Evolutionary conservation across 2,797 vertebrate species (phyloP).

Genomic region (Strix occidentalis): DNA sequence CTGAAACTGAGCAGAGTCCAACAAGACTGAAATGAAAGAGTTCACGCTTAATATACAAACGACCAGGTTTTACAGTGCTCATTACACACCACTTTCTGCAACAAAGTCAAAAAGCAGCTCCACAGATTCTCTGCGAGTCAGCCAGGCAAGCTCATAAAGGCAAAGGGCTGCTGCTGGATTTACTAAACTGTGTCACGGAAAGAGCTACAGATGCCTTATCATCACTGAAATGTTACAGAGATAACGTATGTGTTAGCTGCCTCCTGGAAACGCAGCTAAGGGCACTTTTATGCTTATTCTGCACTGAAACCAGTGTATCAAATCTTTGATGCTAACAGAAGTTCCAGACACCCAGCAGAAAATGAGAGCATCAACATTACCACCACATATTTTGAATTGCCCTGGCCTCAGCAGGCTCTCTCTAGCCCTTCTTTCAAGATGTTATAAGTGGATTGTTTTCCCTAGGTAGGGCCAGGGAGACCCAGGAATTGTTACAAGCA

Average conservation of each 20-base stretch:
- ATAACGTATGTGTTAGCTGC: background rate
- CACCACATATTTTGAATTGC: background rate
- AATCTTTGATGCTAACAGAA: background rate
- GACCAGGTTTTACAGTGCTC: background rate
- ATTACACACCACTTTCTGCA: background rate
- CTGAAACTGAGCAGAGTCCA: background rate
- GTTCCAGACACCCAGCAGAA: background rate
- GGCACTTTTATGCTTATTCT: background rate
- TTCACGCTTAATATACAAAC: background rate
- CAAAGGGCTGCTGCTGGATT: conserved; percentile 11
- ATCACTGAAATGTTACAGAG: conserved; percentile 32
- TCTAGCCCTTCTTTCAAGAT: background rate
- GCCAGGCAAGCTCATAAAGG: background rate
- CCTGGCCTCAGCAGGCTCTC: background rate
- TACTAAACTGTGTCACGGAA: conserved; percentile 2
- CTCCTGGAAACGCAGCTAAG: conserved; percentile 15
- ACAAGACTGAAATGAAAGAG: background rate
- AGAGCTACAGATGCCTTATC: conserved; percentile 48
- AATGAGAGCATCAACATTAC: background rate
- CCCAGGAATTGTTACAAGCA: background rate
- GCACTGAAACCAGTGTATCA: background rate
- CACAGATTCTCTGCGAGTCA: background rate
- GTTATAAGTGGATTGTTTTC: background rate
- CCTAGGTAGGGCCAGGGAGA: background rate
- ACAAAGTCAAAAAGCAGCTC: background rate